Conservation (phyloP, 2,888 invertebrate genomes). For the Chaetogeoica ovagalla region DNA sequence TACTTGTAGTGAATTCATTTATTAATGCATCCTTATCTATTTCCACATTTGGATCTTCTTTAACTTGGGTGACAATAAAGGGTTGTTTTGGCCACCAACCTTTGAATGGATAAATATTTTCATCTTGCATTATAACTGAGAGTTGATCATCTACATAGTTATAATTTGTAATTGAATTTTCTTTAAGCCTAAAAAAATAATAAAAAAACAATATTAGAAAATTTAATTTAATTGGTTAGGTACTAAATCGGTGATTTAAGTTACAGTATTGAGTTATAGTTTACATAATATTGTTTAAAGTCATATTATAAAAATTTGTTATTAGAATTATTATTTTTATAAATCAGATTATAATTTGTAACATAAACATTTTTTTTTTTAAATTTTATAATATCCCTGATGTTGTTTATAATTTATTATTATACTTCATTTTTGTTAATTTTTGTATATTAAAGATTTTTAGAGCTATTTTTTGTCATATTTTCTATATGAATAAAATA, state of each 20-base stretch:
- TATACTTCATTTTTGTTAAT: no score
- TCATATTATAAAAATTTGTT: no score
- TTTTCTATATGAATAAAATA: no score
- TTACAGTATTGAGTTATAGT: no score
- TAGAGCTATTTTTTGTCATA: no score
- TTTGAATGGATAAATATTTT: conserved; percentile 37
- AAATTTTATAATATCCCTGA: no score
- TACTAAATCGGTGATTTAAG: no score
- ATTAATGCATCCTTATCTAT: conserved; percentile 42
- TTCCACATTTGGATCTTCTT: conserved; percentile 44
- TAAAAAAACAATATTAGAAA: background rate
- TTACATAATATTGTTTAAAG: no score
- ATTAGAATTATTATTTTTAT: no score
- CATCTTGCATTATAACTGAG: conserved; percentile 20
- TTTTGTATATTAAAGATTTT: no score
- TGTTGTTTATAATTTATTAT: no score
- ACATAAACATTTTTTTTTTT: background rate
- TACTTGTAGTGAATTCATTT: conserved; percentile 25
- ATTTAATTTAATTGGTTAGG: no score
- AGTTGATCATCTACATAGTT: conserved; percentile 15
- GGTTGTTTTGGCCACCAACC: conserved; percentile 52
- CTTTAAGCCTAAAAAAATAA: conserved; percentile 41
- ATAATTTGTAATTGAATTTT: background rate
- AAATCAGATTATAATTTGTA: background rate
- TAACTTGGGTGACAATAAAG: conserved; percentile 31